These are phyloP conservation scores for Acanthoscelides obtectus DNA, from an alignment of 2,888 invertebrate genomes.

Conservation along the genomic window DNA sequence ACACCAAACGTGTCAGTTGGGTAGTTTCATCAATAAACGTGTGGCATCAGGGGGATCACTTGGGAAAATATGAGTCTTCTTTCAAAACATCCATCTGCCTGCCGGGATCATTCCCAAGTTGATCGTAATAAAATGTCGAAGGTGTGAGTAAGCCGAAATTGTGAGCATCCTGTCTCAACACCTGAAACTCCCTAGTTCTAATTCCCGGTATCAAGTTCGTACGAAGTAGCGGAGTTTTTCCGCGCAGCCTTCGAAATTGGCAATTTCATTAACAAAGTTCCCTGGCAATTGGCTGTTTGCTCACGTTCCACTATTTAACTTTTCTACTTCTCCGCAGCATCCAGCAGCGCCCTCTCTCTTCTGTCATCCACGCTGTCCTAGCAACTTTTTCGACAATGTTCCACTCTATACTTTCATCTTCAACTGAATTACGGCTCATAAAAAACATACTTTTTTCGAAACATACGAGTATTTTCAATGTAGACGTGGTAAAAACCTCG, in stretches of 20 bases:
- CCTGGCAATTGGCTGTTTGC: constrained; percentile 2
- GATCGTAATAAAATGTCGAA: not conserved
- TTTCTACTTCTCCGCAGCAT: not conserved
- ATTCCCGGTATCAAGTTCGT: not conserved
- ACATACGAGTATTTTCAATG: too few species aligned
- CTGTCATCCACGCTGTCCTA: not conserved
- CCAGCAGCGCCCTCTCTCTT: not conserved
- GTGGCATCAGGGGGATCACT: too few species aligned
- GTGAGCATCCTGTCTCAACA: not conserved
- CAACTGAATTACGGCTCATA: not conserved
- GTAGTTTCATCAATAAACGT: too few species aligned
- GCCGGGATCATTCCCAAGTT: not conserved
- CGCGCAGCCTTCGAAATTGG: not conserved
- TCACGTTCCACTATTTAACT: constrained; percentile 2
- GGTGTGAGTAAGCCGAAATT: not conserved
- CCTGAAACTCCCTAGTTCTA: not conserved
- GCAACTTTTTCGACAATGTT: not conserved
- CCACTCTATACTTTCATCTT: not conserved
- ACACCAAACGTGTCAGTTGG: too few species aligned
- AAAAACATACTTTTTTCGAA: not conserved
- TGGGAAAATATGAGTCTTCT: too few species aligned
- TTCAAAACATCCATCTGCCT: not conserved
- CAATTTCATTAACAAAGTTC: constrained; percentile 4
- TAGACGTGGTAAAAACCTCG: too few species aligned
- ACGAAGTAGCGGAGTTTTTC: not conserved